Conservation (phyloP, 2,113 vertebrate species). For the Machaerirhynchus nigripectus region DNA sequence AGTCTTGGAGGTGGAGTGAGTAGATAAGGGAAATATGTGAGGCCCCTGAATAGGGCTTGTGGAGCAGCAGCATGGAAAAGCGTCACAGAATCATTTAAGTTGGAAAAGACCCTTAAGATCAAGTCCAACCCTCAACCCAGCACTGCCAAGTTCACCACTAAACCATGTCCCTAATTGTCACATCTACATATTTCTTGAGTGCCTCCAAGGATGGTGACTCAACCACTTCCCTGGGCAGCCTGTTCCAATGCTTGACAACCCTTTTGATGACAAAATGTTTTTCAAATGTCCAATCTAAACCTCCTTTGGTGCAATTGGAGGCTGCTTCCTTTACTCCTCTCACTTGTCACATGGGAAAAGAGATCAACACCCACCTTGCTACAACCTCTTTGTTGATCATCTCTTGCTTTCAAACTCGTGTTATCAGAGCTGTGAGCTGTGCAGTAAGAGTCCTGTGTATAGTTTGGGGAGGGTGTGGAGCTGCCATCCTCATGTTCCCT, state of each 20-base stretch:
- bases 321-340: background rate
- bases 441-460: background rate
- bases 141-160: background rate
- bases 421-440: background rate
- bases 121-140: background rate
- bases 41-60: background rate
- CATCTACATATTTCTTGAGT: background rate
- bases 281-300: background rate
- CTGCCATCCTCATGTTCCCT: background rate
- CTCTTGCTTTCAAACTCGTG: background rate
- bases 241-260: background rate
- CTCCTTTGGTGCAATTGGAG: background rate
- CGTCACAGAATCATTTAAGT: background rate
- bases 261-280: background rate
- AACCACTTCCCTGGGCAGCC: background rate
- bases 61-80: background rate
- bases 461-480: background rate
- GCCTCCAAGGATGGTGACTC: background rate
- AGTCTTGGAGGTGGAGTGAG: background rate
- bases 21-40: background rate
- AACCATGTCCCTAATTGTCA: background rate
- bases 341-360: background rate
- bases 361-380: accelerated
- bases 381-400: background rate
- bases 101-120: background rate